Base-by-base conservation (phyloP, 2,797 vertebrate genomes). In the Acanthiza pusilla region DNA sequence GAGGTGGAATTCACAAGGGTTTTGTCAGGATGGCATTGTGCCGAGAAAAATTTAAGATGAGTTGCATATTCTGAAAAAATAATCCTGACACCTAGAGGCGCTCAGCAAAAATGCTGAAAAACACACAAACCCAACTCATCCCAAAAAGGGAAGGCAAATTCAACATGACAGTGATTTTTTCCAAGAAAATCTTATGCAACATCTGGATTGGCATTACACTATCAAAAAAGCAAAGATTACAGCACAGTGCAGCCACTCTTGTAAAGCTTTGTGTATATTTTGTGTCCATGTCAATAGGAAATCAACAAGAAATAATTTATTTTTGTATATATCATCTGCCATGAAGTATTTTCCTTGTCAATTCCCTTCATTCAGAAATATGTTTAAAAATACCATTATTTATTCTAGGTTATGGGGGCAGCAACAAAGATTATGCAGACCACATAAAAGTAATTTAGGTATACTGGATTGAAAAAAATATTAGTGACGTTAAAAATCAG, bases 11-110 rank as follows among this genome's bases (percentile, higher is more conserved):
- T 89, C 58, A 62, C 30, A 38, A 82, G 60, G 16, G 29, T 45
- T 85, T 91, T 67, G 53, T 40, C 50, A 67, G 79, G 78, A 51
- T 18, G 51, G 36, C 40, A 29, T 30, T 66, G 67, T 78, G 23
- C 77, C 76, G n/a, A 79, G 47, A 21, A 53, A 53, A 54, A 60
- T 7, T 8, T 32, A 40, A 51, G 57, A 61, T 10, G 16, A 73
- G 29, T 71, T 88, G 42, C 11, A 6, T 26, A 9, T 58, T 86
- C 51, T 66, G n/a, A 70, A 66, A 68, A 91, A 90, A 95, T 57
- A 85, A 20, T 79, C 62, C 92, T 89, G 96, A 94, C 93, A 95
- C 91, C 94, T 94, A 93, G 78, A 95, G 90, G 94, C 1, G 1
- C 73, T 67, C 18, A 48, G 53, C 27, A 81, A 76, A 89, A 86